Percentiles rank a stretch among this genome's conserved stretches.
These are phyloP conservation scores for Thymallus thymallus DNA, from an alignment of 2,113 vertebrate genomes.

Conservation along the genomic window DNA sequence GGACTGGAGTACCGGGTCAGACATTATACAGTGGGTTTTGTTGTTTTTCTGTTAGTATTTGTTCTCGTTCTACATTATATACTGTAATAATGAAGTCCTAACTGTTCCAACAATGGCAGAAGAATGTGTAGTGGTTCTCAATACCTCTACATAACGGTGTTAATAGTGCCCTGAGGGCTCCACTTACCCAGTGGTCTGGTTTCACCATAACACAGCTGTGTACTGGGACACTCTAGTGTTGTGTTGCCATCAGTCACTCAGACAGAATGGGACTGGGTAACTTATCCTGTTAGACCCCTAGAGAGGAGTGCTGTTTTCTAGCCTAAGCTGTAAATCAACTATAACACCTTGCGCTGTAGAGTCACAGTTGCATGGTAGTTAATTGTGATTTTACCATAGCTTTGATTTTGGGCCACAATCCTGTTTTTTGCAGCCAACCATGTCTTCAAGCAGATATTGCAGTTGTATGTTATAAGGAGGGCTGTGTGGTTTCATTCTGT, in stretches of 20 bases:
- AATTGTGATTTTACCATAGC: no score
- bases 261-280: background rate
- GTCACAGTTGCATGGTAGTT: no score
- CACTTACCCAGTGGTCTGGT: conserved; percentile 45
- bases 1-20: no score
- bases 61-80: no score
- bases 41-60: no score
- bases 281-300: no score
- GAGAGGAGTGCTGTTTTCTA: no score
- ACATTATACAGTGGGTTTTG: no score
- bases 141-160: conserved; percentile 20
- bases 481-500: background rate
- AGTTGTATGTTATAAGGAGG: background rate
- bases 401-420: background rate
- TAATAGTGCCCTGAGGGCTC: conserved; percentile 39
- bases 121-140: conserved; percentile 21
- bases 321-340: no score
- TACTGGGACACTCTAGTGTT: no score
- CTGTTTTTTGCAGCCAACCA: background rate
- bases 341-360: no score
- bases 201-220: conserved; percentile 23
- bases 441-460: no score
- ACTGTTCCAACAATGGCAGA: background rate
- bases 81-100: background rate
- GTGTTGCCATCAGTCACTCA: background rate